Base-by-base conservation (phyloP, 2,113 vertebrate genomes). In the Poecile atricapillus region DNA sequence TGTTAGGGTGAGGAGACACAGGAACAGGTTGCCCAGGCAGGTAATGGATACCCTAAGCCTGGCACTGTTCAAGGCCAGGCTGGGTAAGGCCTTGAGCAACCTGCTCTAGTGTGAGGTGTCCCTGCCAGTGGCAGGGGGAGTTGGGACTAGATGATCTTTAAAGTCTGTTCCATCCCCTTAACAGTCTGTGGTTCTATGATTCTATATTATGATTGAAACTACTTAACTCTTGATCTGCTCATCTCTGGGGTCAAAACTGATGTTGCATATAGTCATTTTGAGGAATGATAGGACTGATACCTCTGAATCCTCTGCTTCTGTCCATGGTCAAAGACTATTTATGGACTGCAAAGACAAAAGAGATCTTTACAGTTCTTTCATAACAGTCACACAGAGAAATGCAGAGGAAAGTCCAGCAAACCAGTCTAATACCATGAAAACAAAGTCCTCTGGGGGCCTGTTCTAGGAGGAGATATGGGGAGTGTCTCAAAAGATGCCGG, bases 111-210 rank as follows among this genome's bases (percentile, higher is more conserved):
- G 22, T 3, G 14, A 59, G 25, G 9, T 52, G 9, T 15, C 18
- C 27, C 37, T 37, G 27, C 14, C 17, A 3, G 5, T 18, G 53
- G 31, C 16, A 31, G 7, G 7, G 3, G 27, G 0, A 2, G 2
- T 14, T 33, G 27, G 33, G 19, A 62, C 19, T 28, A 44, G 15
- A 33, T 37, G 52, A 28, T 23, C 18, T 80, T 35, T 55, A 50
- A 56, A 47, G 35, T 50, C 11, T 41, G 9, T 53, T 64, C 31
- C 41, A 90, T 31, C 7, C 10, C 9, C 15, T 27, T 50, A 35
- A 35, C 5, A 12, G 33, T 59, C 21, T 28, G 28, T 62, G 13
- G 7, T 62, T 62, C 41, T 46, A 52, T 35, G 27, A 50, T 19
- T 33, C n/a, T 33, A n/a, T 8, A 11, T 4, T 69, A 27, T 4